Percentiles rank a stretch among this genome's conserved stretches.
Evolutionary conservation across 2,797 vertebrate species (phyloP).

Genomic region (Acropternis orthonyx): DNA sequence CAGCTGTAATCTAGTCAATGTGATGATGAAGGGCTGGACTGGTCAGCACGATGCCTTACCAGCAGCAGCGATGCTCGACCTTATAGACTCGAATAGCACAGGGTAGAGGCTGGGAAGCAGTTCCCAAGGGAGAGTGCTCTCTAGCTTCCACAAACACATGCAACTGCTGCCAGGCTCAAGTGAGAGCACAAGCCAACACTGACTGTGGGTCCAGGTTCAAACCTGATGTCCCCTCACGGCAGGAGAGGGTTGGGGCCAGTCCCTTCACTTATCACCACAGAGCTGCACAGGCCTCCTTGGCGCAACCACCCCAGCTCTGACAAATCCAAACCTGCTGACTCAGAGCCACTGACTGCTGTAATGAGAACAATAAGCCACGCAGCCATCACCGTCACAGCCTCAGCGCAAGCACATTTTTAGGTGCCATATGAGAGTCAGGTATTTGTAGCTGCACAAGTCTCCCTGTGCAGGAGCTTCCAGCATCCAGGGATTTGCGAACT

Average conservation of each 20-base stretch:
- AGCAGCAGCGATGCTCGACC: background rate
- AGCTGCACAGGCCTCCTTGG: background rate
- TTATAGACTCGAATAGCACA: background rate
- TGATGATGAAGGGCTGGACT: background rate
- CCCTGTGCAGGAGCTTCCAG: background rate
- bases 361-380: constrained; percentile 24
- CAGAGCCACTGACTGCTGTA: constrained; percentile 5
- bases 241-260: background rate
- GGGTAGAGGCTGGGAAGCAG: background rate
- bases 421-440: background rate
- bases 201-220: background rate
- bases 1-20: background rate
- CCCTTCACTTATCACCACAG: background rate
- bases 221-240: accelerated
- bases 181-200: accelerated
- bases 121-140: background rate
- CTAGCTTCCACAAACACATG: background rate
- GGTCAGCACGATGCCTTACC: background rate
- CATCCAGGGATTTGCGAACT: background rate
- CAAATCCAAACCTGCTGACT: constrained; percentile 46
- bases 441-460: background rate
- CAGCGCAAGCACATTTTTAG: background rate
- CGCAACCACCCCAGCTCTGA: background rate
- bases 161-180: background rate
- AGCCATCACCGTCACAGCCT: background rate